Base-by-base conservation (phyloP, 2,113 vertebrate species). In the Desmodus rotundus region DNA sequence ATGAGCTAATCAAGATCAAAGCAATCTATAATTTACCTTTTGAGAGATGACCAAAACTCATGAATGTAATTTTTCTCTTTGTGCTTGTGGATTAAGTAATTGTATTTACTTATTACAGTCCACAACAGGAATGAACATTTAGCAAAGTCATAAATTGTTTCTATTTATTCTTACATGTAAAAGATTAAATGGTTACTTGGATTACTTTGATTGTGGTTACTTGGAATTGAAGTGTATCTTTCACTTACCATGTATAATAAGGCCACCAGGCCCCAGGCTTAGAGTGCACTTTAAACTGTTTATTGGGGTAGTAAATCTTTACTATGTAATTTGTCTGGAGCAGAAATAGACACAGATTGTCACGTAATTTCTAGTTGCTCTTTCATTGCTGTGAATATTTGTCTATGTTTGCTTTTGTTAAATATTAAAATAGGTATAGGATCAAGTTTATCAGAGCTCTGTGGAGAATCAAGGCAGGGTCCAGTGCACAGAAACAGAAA, bases 301-400 rank as follows among this genome's bases (percentile, higher is more conserved):
- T 82, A 92, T 65, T 77, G 43, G 47, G 14, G 16, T 61, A 80
- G 47, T 82, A 77, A 93, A 84, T 81, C 43, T 90, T 95, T 56
- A 89, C 82, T 86, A 89, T 95, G 15, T 87, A 87, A 72, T 90
- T 61, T 88, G 28, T 81, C 52, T 88, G 89, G 43, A 95, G 22
- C 94, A 91, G 84, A 91, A 91, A 81, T 74, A 89, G 36, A 93
- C 93, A 85, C 54, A 50, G 50, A 74, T 96, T 95, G 91, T 88
- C 43, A 94, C 63, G 72, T 91, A 72, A 63, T 93, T 56, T 77
- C 38, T 68, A 74, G 22, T 76, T 89, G 20, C 54, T 89, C 77
- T 96, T 96, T 89, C 28, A 94, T 68, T 89, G 11, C 74, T 93
- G 4, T 92, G 81, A 85, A 47, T 92, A 91, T 93, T 95, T 86